Evolutionary conservation across 2,797 vertebrate species (phyloP), one percentile per base, ranked within the genome.

Genomic region (Helicolenus hilgendorfi): DNA sequence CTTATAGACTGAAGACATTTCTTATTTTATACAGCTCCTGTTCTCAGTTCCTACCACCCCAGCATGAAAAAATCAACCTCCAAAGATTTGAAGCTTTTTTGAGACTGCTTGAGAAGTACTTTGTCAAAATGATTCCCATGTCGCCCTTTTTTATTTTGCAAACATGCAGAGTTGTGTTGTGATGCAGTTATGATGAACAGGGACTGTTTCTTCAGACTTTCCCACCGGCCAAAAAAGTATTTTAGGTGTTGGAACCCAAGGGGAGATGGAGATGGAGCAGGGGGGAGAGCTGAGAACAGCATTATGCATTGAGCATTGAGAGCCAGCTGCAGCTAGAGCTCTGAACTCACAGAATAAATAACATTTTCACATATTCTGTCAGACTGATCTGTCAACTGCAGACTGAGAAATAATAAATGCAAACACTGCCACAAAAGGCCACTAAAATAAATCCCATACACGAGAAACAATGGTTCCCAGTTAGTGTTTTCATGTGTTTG

Each of bases 211-310:
- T 55, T 80, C 73, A 65, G 45, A 64, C 41, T 71, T 86, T 68
- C 85, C 81, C 85, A 83, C 58, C 72, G 41, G 56, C 26, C 53
- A 72, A 81, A 65, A 41, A 81, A 85, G 15, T 81, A 81, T 91
- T 93, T 80, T 87, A 69, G 36, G 64, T 81, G 62, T 73, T 81
- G 70, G 59, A 84, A 74, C 22, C 35, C 55, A 65, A 53, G 20
- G 11, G 76, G 6, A 36, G n/a, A 14, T 33, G 49, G 20, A n/a
- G 41, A 62, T 59, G 14, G 38, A 26, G 29, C 60, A 33, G 20
- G 4, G 20, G 4, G n/a, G 18, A 53, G 26, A 18, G 58, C 81
- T 64, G 49, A 62, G 70, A 87, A 73, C 35, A 55, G 5, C 14
- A 70, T 31, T 41, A n/a, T 36, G 26, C 58, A 68, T 29, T 27